Conservation (phyloP, 2,113 vertebrate species). For the Sturnira hondurensis region DNA sequence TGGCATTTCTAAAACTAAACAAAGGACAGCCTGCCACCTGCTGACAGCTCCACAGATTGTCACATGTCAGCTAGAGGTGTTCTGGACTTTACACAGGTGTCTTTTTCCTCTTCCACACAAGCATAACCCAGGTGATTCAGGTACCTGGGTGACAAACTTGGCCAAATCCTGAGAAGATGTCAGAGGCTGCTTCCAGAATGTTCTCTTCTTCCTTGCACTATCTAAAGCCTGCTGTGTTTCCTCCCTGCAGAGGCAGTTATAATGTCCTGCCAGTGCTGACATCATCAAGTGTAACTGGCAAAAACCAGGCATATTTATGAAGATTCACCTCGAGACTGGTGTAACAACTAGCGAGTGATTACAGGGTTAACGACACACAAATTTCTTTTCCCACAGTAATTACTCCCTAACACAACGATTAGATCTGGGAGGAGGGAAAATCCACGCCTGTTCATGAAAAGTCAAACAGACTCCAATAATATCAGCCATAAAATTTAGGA, state of each 20-base stretch:
- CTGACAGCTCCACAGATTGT: conserved; percentile 47
- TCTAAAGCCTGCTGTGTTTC: background rate
- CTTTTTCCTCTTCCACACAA: background rate
- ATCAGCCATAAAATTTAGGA: background rate
- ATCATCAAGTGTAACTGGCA: background rate
- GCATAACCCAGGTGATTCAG: rapidly evolving
- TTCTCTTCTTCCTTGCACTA: background rate
- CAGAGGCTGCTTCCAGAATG: background rate
- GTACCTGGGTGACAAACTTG: background rate
- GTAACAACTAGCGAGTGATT: background rate
- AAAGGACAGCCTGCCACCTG: conserved; percentile 74
- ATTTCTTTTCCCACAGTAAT: background rate
- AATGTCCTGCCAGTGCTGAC: background rate
- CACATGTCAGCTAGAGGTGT: background rate
- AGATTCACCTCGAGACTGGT: background rate
- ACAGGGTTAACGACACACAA: background rate
- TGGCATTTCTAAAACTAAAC: background rate
- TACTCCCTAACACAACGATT: background rate
- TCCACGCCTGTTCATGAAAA: background rate
- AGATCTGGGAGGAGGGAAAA: background rate
- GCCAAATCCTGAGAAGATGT: background rate
- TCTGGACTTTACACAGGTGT: background rate
- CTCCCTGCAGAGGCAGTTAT: background rate
- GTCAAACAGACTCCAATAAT: background rate
- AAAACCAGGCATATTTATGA: background rate